Evolutionary conservation across 1,140 invertebrate genomes (phyloP).

Genomic region (Papilio xuthus): DNA sequence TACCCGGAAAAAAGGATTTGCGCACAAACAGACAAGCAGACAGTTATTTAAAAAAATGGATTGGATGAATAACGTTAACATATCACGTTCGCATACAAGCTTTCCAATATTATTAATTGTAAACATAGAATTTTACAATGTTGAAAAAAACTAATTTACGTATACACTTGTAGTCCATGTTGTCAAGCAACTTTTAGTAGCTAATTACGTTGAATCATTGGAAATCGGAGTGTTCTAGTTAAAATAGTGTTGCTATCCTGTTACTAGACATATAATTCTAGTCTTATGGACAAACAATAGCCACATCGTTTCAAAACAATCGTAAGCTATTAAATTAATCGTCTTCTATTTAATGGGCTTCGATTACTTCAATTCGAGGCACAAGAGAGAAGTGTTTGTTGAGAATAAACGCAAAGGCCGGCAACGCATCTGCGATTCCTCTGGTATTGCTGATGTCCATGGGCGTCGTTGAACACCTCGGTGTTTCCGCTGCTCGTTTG

Average conservation of each 20-base stretch:
- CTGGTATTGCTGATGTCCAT: too few relatives aligned
- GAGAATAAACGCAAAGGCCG: background rate
- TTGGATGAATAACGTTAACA: too few relatives aligned
- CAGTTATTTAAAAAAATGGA: too few relatives aligned
- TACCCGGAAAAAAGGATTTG: too few relatives aligned
- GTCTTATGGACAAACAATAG: background rate
- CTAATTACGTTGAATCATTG: background rate
- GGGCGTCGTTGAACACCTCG: too few relatives aligned
- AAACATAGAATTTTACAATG: too few relatives aligned
- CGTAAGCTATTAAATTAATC: conserved; percentile 9
- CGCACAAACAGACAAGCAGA: too few relatives aligned
- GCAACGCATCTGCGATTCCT: too few relatives aligned
- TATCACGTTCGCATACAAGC: too few relatives aligned
- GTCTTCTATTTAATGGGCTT: background rate
- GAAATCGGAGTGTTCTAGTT: background rate
- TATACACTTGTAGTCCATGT: background rate
- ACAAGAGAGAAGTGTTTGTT: background rate
- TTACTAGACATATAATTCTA: background rate
- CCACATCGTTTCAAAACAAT: conserved; percentile 4
- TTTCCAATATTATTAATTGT: too few relatives aligned
- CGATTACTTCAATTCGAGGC: background rate
- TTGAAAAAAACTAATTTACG: too few relatives aligned
- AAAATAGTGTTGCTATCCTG: background rate
- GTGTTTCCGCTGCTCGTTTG: too few relatives aligned
- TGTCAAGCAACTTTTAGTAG: background rate